Evolutionary conservation across 2,113 vertebrate species (phyloP).

Genomic region (Peromyscus maniculatus): DNA sequence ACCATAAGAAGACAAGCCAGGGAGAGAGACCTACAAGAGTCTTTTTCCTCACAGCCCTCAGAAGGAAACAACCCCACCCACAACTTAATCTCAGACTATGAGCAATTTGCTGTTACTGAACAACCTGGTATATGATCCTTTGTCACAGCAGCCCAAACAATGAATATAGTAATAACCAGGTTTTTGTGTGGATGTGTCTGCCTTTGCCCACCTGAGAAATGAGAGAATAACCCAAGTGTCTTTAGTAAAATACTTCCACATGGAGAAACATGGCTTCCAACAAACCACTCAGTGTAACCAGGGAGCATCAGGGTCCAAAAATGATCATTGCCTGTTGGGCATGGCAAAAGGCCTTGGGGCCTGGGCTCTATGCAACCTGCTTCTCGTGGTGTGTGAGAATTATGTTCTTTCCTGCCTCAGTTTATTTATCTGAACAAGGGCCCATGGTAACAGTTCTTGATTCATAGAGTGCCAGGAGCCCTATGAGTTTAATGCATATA

Average conservation of each 20-base stretch:
- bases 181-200: not conserved
- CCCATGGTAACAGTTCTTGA: not conserved
- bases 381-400: not conserved
- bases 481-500: not conserved
- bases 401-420: not conserved
- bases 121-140: not conserved
- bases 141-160: not conserved
- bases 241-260: not conserved
- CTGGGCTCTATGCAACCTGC: not conserved
- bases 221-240: not conserved
- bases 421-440: not conserved
- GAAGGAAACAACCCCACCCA: not conserved
- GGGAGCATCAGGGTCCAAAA: not conserved
- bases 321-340: not conserved
- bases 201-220: not conserved
- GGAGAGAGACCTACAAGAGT: not conserved
- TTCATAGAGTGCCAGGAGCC: not conserved
- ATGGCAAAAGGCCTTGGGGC: not conserved
- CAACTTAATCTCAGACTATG: too few relatives aligned
- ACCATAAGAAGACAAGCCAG: too few relatives aligned
- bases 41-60: not conserved
- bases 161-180: accelerated
- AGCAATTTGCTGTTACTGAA: not conserved
- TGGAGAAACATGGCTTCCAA: not conserved
- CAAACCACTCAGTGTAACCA: not conserved